Conservation (phyloP, 2,113 vertebrate species). For the Buteo buteo region DNA sequence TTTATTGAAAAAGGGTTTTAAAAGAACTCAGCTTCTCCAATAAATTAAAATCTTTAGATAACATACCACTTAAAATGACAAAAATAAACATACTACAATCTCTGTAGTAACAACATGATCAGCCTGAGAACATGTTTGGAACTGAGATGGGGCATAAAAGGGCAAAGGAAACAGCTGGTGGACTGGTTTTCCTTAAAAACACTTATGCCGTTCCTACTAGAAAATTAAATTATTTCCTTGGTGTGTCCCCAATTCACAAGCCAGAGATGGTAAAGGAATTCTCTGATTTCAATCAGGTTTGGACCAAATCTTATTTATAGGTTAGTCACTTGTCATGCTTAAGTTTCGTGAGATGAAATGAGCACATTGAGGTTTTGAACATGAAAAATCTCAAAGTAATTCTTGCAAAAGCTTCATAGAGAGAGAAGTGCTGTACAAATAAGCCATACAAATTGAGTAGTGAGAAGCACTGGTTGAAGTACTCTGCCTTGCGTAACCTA, state of each 20-base stretch:
- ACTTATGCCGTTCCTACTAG: not conserved
- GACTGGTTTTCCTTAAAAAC: not conserved
- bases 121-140: not conserved
- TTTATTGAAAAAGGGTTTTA: conserved; percentile 23
- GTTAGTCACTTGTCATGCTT: not conserved
- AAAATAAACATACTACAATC: not conserved
- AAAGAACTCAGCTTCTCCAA: not conserved
- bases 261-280: not conserved
- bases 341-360: not conserved
- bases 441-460: not conserved
- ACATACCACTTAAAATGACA: conserved; percentile 11
- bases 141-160: not conserved
- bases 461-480: not conserved
- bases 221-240: not conserved
- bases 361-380: not conserved
- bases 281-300: not conserved
- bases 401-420: not conserved
- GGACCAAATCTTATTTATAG: not conserved
- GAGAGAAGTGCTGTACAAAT: not conserved
- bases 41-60: conserved; percentile 38
- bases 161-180: not conserved
- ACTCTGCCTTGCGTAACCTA: not conserved
- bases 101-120: not conserved
- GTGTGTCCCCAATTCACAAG: not conserved
- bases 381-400: not conserved